Conservation (phyloP, 2,888 invertebrate species). For the Adela reaumurella region DNA sequence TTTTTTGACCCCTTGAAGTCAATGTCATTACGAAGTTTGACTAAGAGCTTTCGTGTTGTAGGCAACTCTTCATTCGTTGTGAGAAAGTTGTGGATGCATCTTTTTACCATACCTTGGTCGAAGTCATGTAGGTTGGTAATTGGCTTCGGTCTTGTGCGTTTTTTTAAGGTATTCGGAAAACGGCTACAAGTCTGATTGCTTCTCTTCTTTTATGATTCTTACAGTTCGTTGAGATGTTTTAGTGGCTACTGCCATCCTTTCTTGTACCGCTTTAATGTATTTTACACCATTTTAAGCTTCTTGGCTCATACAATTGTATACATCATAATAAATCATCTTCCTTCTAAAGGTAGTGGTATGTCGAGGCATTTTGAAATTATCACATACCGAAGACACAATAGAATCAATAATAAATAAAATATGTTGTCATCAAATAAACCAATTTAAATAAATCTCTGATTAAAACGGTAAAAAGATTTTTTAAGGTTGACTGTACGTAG, state of each 20-base stretch:
- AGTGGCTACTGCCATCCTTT: background rate
- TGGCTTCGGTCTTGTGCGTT: background rate
- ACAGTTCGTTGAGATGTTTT: background rate
- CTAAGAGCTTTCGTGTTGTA: background rate
- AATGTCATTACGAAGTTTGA: background rate
- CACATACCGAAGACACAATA: no score
- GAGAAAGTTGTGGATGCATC: slow-evolving; percentile 2
- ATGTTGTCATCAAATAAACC: no score
- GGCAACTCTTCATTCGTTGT: background rate
- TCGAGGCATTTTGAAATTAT: no score
- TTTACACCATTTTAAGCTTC: no score
- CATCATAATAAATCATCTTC: no score
- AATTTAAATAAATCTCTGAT: no score
- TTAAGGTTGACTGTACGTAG: no score
- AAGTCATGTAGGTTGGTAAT: background rate
- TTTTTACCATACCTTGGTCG: background rate
- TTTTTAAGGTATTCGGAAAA: background rate
- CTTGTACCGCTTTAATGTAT: background rate
- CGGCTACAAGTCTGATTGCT: background rate
- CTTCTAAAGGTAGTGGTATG: no score
- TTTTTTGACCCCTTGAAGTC: background rate
- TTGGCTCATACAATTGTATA: no score
- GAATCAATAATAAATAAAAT: no score
- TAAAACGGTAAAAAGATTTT: no score
- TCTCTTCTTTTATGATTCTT: background rate